Conservation (phyloP, 1,140 invertebrate genomes). For the Diprion similis region DNA sequence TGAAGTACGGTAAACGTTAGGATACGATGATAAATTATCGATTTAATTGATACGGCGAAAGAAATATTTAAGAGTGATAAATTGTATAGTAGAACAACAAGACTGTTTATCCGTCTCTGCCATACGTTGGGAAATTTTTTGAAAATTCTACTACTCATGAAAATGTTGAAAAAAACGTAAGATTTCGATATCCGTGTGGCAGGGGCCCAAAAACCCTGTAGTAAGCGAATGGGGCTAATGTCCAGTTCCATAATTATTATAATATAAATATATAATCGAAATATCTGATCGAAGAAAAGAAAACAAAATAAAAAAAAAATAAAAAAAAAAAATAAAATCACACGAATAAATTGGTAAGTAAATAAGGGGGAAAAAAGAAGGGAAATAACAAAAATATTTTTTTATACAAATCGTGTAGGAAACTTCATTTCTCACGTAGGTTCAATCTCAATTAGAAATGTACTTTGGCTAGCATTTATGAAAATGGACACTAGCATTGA, state of each 20-base stretch:
- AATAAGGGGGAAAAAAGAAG: neutral
- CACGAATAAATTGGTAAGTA: neutral
- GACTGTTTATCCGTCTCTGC: neutral
- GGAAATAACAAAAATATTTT: neutral
- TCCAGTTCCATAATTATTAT: neutral
- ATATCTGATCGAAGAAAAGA: neutral
- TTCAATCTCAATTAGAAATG: too few relatives aligned
- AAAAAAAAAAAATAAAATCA: neutral
- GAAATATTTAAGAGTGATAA: neutral
- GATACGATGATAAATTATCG: too few relatives aligned
- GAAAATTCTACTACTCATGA: too few relatives aligned
- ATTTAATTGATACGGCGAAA: neutral
- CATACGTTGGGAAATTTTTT: neutral
- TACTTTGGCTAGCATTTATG: neutral
- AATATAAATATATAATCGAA: neutral
- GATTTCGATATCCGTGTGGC: too few relatives aligned
- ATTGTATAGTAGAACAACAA: neutral
- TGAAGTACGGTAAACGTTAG: too few relatives aligned
- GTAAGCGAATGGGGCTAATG: neutral
- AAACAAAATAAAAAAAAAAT: neutral
- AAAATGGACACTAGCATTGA: neutral
- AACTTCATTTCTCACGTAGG: neutral
- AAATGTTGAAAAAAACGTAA: too few relatives aligned
- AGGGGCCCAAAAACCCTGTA: too few relatives aligned
- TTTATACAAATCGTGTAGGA: conserved; percentile 5